Percentiles rank a stretch among this genome's conserved stretches.
These are phyloP conservation scores for Thamnophis sirtalis DNA, from an alignment of 2,113 vertebrate species.

Conservation along the genomic window DNA sequence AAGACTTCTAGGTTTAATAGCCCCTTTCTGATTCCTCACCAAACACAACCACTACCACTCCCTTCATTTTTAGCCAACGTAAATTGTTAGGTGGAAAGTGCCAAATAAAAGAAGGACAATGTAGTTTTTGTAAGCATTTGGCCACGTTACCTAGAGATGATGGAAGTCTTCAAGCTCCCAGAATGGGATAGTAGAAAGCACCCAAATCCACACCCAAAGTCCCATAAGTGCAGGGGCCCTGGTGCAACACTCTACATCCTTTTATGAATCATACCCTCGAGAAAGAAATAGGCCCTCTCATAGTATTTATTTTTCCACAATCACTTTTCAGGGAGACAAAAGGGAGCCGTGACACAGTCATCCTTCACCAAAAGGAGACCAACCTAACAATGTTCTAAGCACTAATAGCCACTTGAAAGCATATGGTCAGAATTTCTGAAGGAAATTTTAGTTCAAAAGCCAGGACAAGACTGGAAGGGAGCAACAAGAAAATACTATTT, in stretches of 20 bases:
- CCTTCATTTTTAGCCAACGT: background rate
- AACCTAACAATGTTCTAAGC: conserved; percentile 62
- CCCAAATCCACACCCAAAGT: background rate
- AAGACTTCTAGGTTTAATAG: background rate
- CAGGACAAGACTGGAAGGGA: no score
- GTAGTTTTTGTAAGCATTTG: background rate
- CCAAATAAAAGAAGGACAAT: background rate
- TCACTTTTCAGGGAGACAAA: conserved; percentile 54
- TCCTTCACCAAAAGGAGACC: conserved; percentile 49
- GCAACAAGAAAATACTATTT: background rate
- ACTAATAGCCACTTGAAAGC: conserved; percentile 67
- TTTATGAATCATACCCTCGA: conserved; percentile 37
- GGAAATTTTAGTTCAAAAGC: background rate
- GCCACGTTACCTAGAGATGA: background rate
- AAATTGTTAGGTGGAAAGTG: background rate
- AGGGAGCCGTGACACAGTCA: conserved; percentile 34
- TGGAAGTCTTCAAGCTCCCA: background rate
- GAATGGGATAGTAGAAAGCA: conserved; percentile 23
- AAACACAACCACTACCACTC: background rate
- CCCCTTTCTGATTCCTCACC: background rate
- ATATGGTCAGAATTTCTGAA: conserved; percentile 22
- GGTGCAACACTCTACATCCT: conserved; percentile 23
- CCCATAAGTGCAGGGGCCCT: conserved; percentile 18
- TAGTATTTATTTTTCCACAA: conserved; percentile 37
- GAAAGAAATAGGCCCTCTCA: conserved; percentile 38